Evolutionary conservation across 2,888 invertebrate genomes (phyloP).

Genomic region (Lagria hirta): DNA sequence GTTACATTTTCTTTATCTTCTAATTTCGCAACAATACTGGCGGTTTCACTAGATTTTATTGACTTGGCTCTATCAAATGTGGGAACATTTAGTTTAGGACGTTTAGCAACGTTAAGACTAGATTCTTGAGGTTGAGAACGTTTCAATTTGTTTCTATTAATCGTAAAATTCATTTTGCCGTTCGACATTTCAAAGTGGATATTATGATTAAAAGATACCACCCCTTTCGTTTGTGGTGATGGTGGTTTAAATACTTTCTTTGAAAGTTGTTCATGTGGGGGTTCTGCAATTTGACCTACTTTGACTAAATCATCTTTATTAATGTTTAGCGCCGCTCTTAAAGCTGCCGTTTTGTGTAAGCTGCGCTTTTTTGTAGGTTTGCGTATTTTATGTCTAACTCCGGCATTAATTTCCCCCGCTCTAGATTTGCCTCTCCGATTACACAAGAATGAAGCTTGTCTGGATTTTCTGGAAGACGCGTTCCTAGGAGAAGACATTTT

Average conservation of each 20-base stretch:
- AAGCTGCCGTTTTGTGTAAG: constrained; percentile 33
- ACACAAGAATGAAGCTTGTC: no score
- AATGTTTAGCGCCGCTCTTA: constrained; percentile 43
- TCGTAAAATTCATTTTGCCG: constrained; percentile 43
- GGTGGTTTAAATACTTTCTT: constrained; percentile 56
- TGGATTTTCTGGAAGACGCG: no score
- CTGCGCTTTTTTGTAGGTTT: constrained; percentile 54
- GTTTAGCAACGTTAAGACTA: constrained; percentile 7
- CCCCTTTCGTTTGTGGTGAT: no score
- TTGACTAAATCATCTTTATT: constrained; percentile 43
- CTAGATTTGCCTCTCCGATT: constrained; percentile 30
- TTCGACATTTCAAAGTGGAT: constrained; percentile 49
- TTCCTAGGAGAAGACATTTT: constrained; percentile 53
- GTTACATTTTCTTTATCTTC: constrained; percentile 24
- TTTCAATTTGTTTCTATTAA: constrained; percentile 19
- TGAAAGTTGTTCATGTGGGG: no score
- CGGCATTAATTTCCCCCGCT: constrained; percentile 65
- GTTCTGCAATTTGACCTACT: no score
- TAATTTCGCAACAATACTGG: constrained; percentile 12
- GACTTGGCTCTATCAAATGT: constrained; percentile 14
- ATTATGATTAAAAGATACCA: constrained; percentile 50
- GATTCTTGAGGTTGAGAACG: constrained; percentile 4
- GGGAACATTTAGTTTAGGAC: constrained; percentile 12
- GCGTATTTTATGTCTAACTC: constrained; percentile 66
- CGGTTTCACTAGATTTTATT: constrained; percentile 23